Evolutionary conservation across 2,888 invertebrate species (phyloP), one percentile per base, ranked within the genome.

Genomic region (Eupeodes luniger): DNA sequence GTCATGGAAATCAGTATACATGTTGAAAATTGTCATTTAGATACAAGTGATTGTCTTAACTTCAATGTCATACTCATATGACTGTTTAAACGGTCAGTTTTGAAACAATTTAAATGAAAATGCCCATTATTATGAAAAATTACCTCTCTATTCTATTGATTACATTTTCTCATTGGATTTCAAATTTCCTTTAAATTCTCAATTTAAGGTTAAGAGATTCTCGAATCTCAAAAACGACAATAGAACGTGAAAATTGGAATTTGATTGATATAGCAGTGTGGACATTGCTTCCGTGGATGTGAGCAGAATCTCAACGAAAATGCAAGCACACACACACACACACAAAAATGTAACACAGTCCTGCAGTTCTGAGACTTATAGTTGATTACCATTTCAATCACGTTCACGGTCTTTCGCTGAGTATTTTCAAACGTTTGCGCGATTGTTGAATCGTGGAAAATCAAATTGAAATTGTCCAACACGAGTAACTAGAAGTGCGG

Each of bases 191-290:
- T 40, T 64, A 16, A 53, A 49, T 66, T 70, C 12, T 59, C 55
- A 19, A 80, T 49, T 16, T 47, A 47, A 67, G 77, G 49, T 62
- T 49, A 70, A 74, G 12, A 44, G 77, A 84, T 69, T 66, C 55
- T 16, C 36, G 36, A 47, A 10, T 11, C 9, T 51, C 36, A 11
- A 69, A 51, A 19, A 53, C 77, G 44, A 88, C 78, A 85, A 88
- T 81, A 78, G 85, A 85, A 81, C 74, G 85, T 81, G 85, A 88
- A 88, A 85, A 85, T 88, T 88, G 88, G 77, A 85, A 88, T 88
- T 88, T 88, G 88, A 88, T 88, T 85, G 88, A 88, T 88, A 85
- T 77, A 69, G 81, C 59, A 44, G 49, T 77, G 84, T 77, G 70
- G 16, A n/a, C 5, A 40, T 5, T 53, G 16, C 53, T 59, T 77